These are phyloP conservation scores for Hippocampus barbouri DNA, from an alignment of 2,113 vertebrate genomes.

Conservation along the genomic window DNA sequence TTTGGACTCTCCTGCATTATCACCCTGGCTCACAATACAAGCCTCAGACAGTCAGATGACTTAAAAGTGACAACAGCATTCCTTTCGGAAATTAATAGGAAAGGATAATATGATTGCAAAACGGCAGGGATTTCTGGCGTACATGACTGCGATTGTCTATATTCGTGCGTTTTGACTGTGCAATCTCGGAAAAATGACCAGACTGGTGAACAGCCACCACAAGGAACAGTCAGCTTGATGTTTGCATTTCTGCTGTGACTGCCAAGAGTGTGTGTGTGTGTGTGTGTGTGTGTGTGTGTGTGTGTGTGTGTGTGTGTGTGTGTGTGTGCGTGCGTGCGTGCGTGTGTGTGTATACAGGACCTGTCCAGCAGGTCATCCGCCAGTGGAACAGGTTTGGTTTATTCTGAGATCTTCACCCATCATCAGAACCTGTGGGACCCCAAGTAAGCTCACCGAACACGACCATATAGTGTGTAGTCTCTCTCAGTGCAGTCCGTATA, in stretches of 20 bases:
- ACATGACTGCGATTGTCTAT: neutral
- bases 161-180: slow-evolving; percentile 1
- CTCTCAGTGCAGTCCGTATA: no score
- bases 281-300: slow-evolving; percentile 6
- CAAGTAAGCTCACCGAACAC: slow-evolving; percentile 36
- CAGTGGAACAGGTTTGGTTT: slow-evolving; percentile 56
- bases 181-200: slow-evolving; percentile 47
- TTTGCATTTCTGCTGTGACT: slow-evolving; percentile 45
- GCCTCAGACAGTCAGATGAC: slow-evolving; percentile 19
- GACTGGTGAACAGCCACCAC: slow-evolving; percentile 61
- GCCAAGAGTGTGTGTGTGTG: slow-evolving; percentile 4
- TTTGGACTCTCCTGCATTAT: slow-evolving; percentile 21
- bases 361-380: slow-evolving; percentile 34
- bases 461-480: neutral
- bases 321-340: neutral
- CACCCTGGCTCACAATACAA: slow-evolving; percentile 19
- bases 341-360: slow-evolving; percentile 33
- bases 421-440: slow-evolving; percentile 54
- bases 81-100: slow-evolving; percentile 1
- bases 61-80: slow-evolving; percentile 3
- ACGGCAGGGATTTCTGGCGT: slow-evolving; percentile 2
- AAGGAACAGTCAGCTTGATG: slow-evolving; percentile 66
- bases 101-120: slow-evolving; percentile 4
- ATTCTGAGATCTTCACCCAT: slow-evolving; percentile 49
- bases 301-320: neutral